A percentile compares a stretch with the other conserved stretches of the same genome.
phyloP scores from a whole-genome alignment of 92 coral and sea anemone species.

The Montipora capitata region DNA sequence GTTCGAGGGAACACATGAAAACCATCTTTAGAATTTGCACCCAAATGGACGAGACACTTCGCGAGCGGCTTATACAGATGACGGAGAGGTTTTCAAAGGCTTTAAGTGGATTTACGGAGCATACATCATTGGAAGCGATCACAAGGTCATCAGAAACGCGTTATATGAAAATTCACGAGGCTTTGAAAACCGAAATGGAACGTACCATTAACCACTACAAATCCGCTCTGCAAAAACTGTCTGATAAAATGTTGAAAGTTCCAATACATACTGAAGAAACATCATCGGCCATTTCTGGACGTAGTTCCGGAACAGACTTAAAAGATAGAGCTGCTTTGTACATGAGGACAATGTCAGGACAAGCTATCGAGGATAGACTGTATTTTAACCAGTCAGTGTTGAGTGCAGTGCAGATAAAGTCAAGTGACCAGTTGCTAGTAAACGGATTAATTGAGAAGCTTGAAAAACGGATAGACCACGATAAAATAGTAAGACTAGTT shows the following conservation, averaged over 20 bases:
- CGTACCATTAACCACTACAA: slow-evolving; percentile 77
- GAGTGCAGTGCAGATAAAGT: slow-evolving; percentile 80
- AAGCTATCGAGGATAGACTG: slow-evolving; percentile 85
- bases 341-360: slow-evolving; percentile 73
- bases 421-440: slow-evolving; percentile 78
- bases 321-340: slow-evolving; percentile 66
- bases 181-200: slow-evolving; percentile 81
- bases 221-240: slow-evolving; percentile 70
- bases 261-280: slow-evolving; percentile 71
- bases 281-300: slow-evolving; percentile 30
- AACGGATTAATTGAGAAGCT: slow-evolving; percentile 76
- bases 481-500: slow-evolving; percentile 76
- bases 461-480: slow-evolving; percentile 85
- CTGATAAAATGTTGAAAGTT: slow-evolving; percentile 73
- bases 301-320: slow-evolving; percentile 51
- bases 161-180: slow-evolving; percentile 83
- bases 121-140: slow-evolving; percentile 79
- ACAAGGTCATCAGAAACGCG: slow-evolving; percentile 78
- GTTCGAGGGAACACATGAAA: slow-evolving; percentile 83
- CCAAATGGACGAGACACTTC: slow-evolving; percentile 68
- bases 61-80: slow-evolving; percentile 64
- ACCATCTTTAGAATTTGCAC: slow-evolving; percentile 75
- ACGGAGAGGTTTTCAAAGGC: slow-evolving; percentile 70
- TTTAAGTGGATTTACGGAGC: slow-evolving; percentile 79
- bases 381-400: slow-evolving; percentile 85